phyloP scores from a whole-genome alignment of 2,113 vertebrate species.

The Semicossyphus pulcher region DNA sequence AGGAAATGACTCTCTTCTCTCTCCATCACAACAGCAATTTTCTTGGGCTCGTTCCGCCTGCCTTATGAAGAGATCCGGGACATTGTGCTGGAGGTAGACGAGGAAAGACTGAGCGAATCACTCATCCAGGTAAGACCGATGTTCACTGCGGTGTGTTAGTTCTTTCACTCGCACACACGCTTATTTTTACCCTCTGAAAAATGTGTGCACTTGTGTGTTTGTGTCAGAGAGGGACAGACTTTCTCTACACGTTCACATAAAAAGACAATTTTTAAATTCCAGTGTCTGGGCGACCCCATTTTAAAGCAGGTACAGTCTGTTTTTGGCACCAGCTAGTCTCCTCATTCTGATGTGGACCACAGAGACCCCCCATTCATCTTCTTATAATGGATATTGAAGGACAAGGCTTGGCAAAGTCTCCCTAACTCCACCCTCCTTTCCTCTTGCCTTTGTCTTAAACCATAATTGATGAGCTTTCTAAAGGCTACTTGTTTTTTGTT shows the following conservation, averaged over 20 bases:
- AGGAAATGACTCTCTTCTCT: conserved; percentile 76
- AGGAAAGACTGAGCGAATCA: conserved; percentile 92
- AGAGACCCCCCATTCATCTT: conserved; percentile 72
- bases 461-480: conserved; percentile 83
- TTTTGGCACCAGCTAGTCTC: conserved; percentile 51
- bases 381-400: conserved; percentile 77
- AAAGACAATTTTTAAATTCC: conserved; percentile 38
- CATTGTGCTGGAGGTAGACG: conserved; percentile 93
- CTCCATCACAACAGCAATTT: conserved; percentile 91
- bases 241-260: neutral
- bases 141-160: conserved; percentile 44
- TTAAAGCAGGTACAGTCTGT: conserved; percentile 25
- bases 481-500: conserved; percentile 69
- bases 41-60: conserved; percentile 97
- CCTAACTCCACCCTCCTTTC: conserved; percentile 70
- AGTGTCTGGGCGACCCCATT: conserved; percentile 52
- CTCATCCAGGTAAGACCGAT: conserved; percentile 93
- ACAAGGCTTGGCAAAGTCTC: conserved; percentile 74
- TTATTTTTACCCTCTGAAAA: conserved; percentile 20
- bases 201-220: conserved; percentile 6
- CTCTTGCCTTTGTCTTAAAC: conserved; percentile 73
- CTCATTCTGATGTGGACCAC: conserved; percentile 53
- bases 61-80: conserved; percentile 97
- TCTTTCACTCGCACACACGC: conserved; percentile 1
- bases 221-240: neutral